A percentile compares a stretch with the other conserved stretches of the same genome.
phyloP scores from a whole-genome alignment of 2,797 vertebrate genomes.

The Rachycentron canadum region DNA sequence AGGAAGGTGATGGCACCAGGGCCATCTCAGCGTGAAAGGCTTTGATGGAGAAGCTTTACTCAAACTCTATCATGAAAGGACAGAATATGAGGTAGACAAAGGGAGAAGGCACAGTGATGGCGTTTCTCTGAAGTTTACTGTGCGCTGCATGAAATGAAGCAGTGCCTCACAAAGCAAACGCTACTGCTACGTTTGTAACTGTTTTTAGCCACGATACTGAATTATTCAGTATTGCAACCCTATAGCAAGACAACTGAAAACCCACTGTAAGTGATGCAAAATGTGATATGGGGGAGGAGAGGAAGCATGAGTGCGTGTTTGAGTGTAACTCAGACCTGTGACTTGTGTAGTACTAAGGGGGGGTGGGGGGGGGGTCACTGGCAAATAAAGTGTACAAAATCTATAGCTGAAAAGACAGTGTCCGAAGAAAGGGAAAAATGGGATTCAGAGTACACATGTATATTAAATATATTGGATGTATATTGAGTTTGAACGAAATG shows the following conservation, averaged over 20 bases:
- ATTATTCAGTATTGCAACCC: conserved; percentile 54
- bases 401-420: conserved; percentile 1
- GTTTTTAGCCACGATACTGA: conserved; percentile 51
- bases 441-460: too few relatives aligned
- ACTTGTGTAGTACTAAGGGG: neutral
- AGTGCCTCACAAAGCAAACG: conserved; percentile 18
- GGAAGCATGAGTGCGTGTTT: neutral
- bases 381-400: neutral
- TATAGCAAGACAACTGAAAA: conserved; percentile 35
- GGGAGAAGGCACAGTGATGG: conserved; percentile 8
- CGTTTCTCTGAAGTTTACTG: conserved; percentile 35
- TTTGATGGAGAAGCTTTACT: conserved; percentile 58
- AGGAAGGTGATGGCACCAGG: conserved; percentile 42
- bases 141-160: conserved; percentile 19
- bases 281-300: conserved; percentile 8
- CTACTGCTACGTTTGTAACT: conserved; percentile 30
- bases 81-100: conserved; percentile 28
- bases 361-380: neutral
- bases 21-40: conserved; percentile 44
- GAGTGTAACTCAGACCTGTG: neutral
- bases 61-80: conserved; percentile 45
- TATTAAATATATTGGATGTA: too few relatives aligned
- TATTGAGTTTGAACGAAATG: too few relatives aligned
- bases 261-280: conserved; percentile 21
- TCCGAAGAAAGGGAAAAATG: too few relatives aligned